These are phyloP conservation scores for Pogonocherus hispidulus DNA, from an alignment of 2,888 invertebrate genomes.

Conservation along the genomic window DNA sequence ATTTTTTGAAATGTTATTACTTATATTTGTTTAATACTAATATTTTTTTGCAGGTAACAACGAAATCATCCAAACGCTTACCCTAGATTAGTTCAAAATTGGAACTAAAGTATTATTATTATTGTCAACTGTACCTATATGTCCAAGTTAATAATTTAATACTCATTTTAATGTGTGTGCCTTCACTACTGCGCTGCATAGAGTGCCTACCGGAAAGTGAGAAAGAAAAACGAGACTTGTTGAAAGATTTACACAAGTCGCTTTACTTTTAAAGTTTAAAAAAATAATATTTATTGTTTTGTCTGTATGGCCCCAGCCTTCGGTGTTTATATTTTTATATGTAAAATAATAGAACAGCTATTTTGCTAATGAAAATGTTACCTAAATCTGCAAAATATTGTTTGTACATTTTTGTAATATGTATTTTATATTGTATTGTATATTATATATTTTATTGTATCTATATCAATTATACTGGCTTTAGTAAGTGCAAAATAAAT, in stretches of 20 bases:
- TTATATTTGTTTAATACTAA: no score
- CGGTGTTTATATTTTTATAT: slow-evolving; percentile 30
- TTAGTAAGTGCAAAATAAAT: slow-evolving; percentile 23
- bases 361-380: slow-evolving; percentile 9
- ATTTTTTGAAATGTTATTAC: no score
- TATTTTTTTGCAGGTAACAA: slow-evolving; percentile 14
- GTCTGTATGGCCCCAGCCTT: slow-evolving; percentile 10
- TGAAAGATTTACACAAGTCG: not conserved
- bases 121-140: slow-evolving; percentile 3
- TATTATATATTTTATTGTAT: slow-evolving; percentile 11
- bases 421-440: slow-evolving; percentile 24
- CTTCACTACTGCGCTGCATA: slow-evolving; percentile 8
- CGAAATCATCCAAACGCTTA: slow-evolving; percentile 3
- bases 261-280: slow-evolving; percentile 7
- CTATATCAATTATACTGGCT: slow-evolving; percentile 4
- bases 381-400: slow-evolving; percentile 15
- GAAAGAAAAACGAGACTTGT: not conserved
- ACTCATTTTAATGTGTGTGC: slow-evolving; percentile 19
- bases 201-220: not conserved
- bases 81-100: not conserved
- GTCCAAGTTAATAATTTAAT: slow-evolving; percentile 11
- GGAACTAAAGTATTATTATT: slow-evolving; percentile 15
- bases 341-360: slow-evolving; percentile 15
- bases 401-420: slow-evolving; percentile 37
- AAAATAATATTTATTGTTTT: slow-evolving; percentile 17